These are phyloP conservation scores for Lichenostomus cassidix DNA, from an alignment of 2,113 vertebrate genomes.

Conservation along the genomic window DNA sequence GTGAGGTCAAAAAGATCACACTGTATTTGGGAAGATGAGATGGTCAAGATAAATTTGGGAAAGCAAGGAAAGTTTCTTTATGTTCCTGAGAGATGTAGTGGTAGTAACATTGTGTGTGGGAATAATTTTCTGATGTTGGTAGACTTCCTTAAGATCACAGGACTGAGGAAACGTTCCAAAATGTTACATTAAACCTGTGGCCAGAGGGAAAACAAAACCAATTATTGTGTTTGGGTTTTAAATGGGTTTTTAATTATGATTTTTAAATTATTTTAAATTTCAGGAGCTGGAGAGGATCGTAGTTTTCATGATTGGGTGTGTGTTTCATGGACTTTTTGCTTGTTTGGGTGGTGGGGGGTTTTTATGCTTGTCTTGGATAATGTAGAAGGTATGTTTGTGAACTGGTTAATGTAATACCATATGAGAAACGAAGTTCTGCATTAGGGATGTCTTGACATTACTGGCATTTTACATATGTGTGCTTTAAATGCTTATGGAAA, in stretches of 20 bases:
- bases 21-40: neutral
- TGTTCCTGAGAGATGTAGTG: neutral
- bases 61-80: neutral
- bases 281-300: neutral
- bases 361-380: neutral
- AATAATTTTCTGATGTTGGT: neutral
- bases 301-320: neutral
- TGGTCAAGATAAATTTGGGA: neutral
- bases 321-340: neutral
- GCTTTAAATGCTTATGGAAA: neutral
- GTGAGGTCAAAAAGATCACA: neutral
- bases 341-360: fast-evolving
- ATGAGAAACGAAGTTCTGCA: neutral
- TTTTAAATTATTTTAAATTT: neutral
- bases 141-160: neutral
- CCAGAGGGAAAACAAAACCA: neutral
- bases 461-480: neutral
- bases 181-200: neutral
- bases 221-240: neutral
- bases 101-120: neutral
- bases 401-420: neutral
- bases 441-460: neutral
- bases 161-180: neutral
- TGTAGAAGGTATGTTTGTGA: neutral
- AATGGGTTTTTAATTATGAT: neutral